Evolutionary conservation across 2,797 vertebrate genomes (phyloP).

Genomic region (Dendrocincla fuliginosa): DNA sequence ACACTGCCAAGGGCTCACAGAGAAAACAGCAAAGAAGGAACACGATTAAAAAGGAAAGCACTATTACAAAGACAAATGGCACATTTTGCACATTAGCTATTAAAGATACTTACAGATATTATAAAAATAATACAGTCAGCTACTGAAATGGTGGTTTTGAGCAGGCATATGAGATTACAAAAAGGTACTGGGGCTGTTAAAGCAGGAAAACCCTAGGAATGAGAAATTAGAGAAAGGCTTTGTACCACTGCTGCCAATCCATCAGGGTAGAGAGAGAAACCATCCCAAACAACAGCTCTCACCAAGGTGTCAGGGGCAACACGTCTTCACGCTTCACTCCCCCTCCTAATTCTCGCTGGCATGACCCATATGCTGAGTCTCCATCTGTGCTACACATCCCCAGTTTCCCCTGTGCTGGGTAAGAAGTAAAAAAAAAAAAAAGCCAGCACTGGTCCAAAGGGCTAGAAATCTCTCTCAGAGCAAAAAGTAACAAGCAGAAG

Average conservation of each 20-base stretch:
- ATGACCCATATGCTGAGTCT: background rate
- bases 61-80: constrained; percentile 56
- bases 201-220: background rate
- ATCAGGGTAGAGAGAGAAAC: background rate
- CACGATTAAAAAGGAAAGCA: constrained; percentile 58
- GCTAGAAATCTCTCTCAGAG: background rate
- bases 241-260: background rate
- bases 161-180: background rate
- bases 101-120: constrained; percentile 10
- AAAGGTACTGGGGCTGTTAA: background rate
- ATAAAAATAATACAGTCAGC: constrained; percentile 23
- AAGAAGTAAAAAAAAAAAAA: background rate
- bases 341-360: background rate
- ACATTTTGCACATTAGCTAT: constrained; percentile 16
- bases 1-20: constrained; percentile 50
- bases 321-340: background rate
- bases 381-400: background rate
- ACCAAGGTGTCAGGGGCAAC: background rate
- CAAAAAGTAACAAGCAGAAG: background rate
- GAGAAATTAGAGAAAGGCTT: background rate
- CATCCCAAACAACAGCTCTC: background rate
- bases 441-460: background rate
- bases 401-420: accelerated
- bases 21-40: constrained; percentile 60
- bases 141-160: background rate